These are phyloP conservation scores for Arion vulgaris DNA, from an alignment of 1,140 invertebrate species.

Conservation along the genomic window DNA sequence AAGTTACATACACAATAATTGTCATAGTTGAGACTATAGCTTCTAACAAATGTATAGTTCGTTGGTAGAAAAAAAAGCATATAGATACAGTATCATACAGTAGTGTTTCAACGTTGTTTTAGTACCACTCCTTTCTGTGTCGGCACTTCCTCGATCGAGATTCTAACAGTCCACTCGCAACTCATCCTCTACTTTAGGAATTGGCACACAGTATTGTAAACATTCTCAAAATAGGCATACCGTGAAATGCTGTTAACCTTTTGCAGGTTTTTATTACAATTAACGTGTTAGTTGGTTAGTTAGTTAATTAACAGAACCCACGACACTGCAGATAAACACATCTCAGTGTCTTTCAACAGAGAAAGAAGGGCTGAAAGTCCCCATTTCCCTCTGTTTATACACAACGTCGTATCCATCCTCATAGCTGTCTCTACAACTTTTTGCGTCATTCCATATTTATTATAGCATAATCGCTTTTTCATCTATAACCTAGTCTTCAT, in stretches of 20 bases:
- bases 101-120: not conserved
- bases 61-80: not conserved
- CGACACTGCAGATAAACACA: too few species aligned
- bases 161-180: not conserved
- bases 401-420: too few species aligned
- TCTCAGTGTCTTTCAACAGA: too few species aligned
- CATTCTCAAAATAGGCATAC: not conserved
- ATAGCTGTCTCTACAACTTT: too few species aligned
- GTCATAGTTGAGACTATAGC: not conserved
- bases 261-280: too few species aligned
- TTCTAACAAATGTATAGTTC: not conserved
- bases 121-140: not conserved
- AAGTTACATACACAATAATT: slow-evolving; percentile 32
- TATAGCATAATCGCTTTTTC: too few species aligned
- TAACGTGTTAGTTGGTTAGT: too few species aligned
- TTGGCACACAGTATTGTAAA: not conserved
- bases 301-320: too few species aligned
- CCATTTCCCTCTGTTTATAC: too few species aligned
- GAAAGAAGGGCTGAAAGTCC: too few species aligned
- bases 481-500: too few species aligned
- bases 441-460: too few species aligned
- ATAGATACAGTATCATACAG: not conserved
- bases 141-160: not conserved
- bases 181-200: not conserved
- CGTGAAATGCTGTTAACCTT: not conserved